These are phyloP conservation scores for Oenanthe oenanthe DNA, from an alignment of 2,113 vertebrate genomes.

Conservation along the genomic window DNA sequence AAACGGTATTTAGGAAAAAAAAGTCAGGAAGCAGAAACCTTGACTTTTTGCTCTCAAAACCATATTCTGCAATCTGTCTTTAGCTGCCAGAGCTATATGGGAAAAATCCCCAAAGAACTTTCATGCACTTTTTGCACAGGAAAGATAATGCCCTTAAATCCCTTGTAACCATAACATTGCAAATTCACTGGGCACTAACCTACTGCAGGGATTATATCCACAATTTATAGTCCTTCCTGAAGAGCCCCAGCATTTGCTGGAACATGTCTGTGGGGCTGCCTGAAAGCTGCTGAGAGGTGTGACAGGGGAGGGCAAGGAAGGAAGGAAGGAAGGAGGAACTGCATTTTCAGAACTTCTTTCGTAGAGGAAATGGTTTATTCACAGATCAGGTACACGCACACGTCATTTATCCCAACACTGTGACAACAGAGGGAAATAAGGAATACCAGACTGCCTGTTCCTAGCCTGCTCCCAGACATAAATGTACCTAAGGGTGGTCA, in stretches of 20 bases:
- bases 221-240: conserved; percentile 31
- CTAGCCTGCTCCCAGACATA: background rate
- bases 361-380: conserved; percentile 26
- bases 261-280: conserved; percentile 5
- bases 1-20: background rate
- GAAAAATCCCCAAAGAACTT: conserved; percentile 34
- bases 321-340: background rate
- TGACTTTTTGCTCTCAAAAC: background rate
- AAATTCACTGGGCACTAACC: conserved; percentile 15
- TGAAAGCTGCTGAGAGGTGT: background rate
- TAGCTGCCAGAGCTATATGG: background rate
- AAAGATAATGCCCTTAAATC: conserved; percentile 57
- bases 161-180: conserved; percentile 44
- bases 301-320: background rate
- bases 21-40: background rate
- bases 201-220: background rate
- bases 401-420: background rate
- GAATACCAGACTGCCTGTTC: background rate
- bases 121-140: conserved; percentile 5
- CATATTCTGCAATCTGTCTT: background rate
- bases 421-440: background rate
- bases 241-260: conserved; percentile 10
- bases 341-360: conserved; percentile 25
- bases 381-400: background rate
- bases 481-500: background rate